Base-by-base conservation (phyloP, 2,888 invertebrate species). In the Eustalomyia histrio region DNA sequence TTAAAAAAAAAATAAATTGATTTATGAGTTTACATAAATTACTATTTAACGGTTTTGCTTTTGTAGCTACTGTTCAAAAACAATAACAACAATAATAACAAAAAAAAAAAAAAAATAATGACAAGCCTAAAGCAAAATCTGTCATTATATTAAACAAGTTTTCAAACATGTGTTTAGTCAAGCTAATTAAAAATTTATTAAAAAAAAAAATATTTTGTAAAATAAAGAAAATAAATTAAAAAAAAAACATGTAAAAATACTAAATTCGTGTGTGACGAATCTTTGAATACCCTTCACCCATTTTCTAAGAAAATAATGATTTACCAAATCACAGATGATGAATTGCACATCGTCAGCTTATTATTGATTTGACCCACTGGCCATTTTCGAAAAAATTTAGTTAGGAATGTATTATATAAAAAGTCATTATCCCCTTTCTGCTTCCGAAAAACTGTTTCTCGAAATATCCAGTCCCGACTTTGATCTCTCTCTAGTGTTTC, bases 1-100 rank as follows among this genome's bases (percentile, higher is more conserved):
- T 18, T 35, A 21, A 14, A 39, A 12, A 39, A 12, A 39, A 39
- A 64, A 21, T 33, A 60, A 74, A 60, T 65, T 74, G 58, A 74
- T 65, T 74, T 55, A 65, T 74, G 24, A 67, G 24, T 60, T 60
- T 53, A 67, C 67, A 74, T 24, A 55, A 67, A 24, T 75, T 61
- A 61, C 17, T 52, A 35, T 35, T 50, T 53, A 55, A 61, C 43
- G 43, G 53, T 55, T 67, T 39, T n/a, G 16, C n/a, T 21, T 53
- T 17, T 39, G 10, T n/a, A 39, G 53, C 67, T 55, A 39, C 67
- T 24, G 65, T 65, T 24, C 33, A 7, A 14, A 39, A 67, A 55
- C 21, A 67, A 39, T 1, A 39, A 39, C 10, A 39, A 39, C 39
- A 39, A 7, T 35, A 8, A n/a, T n/a, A n/a, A n/a, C n/a, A n/a